Evolutionary conservation across 2,113 vertebrate species (phyloP), one percentile per base, ranked within the genome.

Genomic region (Ranitomeya variabilis): DNA sequence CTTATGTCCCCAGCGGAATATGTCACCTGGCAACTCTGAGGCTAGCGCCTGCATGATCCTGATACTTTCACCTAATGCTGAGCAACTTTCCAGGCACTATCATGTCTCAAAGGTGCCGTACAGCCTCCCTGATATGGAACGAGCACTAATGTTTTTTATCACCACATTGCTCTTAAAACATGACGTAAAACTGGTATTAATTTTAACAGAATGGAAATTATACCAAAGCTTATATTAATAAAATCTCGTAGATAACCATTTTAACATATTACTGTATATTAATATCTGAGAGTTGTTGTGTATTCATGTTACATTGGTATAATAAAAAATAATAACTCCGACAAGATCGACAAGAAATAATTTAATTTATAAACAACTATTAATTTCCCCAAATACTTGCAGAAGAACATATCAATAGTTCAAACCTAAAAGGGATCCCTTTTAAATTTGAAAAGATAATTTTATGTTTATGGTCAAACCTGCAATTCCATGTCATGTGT

Each of bases 1-100:
- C 85, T 21, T 62, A 3, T 76, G 54, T 80, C 78, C 74, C 57
- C 76, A 31, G 37, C 55, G 74, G 74, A 87, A 87, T 79, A 51
- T 80, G 51, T 64, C 60, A 87, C 71, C 64, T 69, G 86, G 77
- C 86, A 69, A 62, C 55, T 7, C 23, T 37, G 31, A 64, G n/a
- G 10, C 78, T 59, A 19, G 21, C 51, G 31, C 31, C 55, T 14
- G 54, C 26, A 45, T 21, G 31, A 19, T 77, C 26, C 16, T 51
- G 69, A 62, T 77, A 76, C 84, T 59, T 69, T 23, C 64, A 80
- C 21, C 14, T 80, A 16, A 18, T 19, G 37, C 71, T 31, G 37
- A 18, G 37, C 37, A 51, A 18, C 31, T 51, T 74, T 74, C 71
- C 71, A 45, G 71, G 71, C 71, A 74, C 37, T 51, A 5, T 19